A percentile compares a stretch with the other conserved stretches of the same genome.
Conservation (phyloP, 35 echinoderm and acorn worm species). For the Lytechinus variegatus region DNA sequence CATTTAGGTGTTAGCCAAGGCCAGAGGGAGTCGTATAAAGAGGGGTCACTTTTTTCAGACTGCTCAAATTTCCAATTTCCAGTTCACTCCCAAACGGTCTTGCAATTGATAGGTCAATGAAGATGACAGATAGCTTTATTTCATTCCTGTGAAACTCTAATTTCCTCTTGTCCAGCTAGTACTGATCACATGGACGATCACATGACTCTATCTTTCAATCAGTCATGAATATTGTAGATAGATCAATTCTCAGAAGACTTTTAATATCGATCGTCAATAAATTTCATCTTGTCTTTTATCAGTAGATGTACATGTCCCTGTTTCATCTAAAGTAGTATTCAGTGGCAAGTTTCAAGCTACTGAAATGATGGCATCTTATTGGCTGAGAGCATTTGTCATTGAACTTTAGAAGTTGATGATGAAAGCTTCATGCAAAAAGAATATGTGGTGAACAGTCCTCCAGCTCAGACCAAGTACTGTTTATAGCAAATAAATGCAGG, state of each 20-base stretch:
- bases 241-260: neutral
- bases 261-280: neutral
- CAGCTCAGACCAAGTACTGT: too few relatives aligned
- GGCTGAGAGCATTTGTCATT: too few relatives aligned
- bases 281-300: too few relatives aligned
- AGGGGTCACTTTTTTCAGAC: neutral
- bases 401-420: too few relatives aligned
- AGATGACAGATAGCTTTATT: neutral
- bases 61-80: constrained; percentile 11
- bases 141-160: neutral
- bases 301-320: too few relatives aligned
- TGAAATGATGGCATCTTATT: too few relatives aligned
- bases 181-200: neutral
- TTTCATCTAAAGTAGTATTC: too few relatives aligned
- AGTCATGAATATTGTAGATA: neutral
- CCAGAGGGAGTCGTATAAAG: neutral
- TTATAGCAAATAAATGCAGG: too few relatives aligned
- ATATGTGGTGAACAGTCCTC: too few relatives aligned
- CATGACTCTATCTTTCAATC: neutral
- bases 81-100: neutral
- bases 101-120: neutral
- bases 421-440: too few relatives aligned
- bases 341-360: too few relatives aligned
- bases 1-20: neutral
- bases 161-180: neutral